Percentiles rank a stretch among this genome's conserved stretches.
phyloP scores from a whole-genome alignment of 2,888 invertebrate species.

The Cacoxenus indagator region DNA sequence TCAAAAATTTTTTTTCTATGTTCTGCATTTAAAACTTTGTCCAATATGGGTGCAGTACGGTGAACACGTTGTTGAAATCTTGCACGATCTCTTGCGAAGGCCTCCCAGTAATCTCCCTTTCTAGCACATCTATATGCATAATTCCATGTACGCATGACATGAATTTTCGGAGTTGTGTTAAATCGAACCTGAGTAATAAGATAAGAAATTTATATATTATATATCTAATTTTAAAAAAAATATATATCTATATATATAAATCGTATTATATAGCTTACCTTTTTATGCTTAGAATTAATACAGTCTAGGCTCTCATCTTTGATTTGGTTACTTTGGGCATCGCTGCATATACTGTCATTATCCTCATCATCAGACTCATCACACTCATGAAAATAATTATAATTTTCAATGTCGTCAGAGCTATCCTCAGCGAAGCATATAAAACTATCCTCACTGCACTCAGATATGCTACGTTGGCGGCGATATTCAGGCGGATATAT shows the following conservation, averaged over 20 bases:
- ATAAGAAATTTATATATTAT: not conserved
- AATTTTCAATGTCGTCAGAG: slow-evolving; percentile 26
- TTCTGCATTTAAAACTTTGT: slow-evolving; percentile 56
- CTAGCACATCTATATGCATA: slow-evolving; percentile 76
- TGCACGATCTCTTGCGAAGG: slow-evolving; percentile 72
- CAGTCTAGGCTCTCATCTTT: slow-evolving; percentile 19
- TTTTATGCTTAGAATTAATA: slow-evolving; percentile 35
- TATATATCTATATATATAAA: no score
- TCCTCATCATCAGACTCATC: slow-evolving; percentile 5
- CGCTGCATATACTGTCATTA: not conserved
- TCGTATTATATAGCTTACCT: slow-evolving; percentile 16
- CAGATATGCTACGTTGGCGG: slow-evolving; percentile 50
- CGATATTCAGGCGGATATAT: slow-evolving; percentile 2
- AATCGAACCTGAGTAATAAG: slow-evolving; percentile 73
- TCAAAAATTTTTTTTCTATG: slow-evolving; percentile 66
- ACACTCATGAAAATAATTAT: slow-evolving; percentile 1
- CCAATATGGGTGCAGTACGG: slow-evolving; percentile 50
- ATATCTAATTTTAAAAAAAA: no score
- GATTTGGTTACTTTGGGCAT: slow-evolving; percentile 28
- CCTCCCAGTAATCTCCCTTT: slow-evolving; percentile 76
- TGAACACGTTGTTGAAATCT: slow-evolving; percentile 64
- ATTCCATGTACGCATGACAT: slow-evolving; percentile 75
- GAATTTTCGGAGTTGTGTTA: slow-evolving; percentile 73
- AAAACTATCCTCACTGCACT: slow-evolving; percentile 52
- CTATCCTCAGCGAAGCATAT: slow-evolving; percentile 51